Conservation (phyloP, 2,888 invertebrate species). For the Biston stratarius region DNA sequence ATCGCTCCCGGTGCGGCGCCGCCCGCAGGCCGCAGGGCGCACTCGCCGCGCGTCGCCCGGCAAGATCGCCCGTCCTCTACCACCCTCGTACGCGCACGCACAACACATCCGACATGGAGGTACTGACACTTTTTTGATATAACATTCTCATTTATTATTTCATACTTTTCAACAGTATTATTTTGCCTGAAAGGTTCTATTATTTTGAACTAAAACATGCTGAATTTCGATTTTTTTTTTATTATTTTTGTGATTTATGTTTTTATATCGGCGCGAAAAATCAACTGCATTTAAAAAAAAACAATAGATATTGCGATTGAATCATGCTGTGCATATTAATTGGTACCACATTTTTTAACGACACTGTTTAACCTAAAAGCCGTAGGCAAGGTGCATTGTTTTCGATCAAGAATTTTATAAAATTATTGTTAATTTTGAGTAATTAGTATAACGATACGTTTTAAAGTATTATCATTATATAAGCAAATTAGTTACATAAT, state of each 20-base stretch:
- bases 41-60: slow-evolving; percentile 49
- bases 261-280: background rate
- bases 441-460: too few relatives aligned
- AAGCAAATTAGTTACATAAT: slow-evolving; percentile 54
- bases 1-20: slow-evolving; percentile 39
- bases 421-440: background rate
- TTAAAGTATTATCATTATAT: background rate
- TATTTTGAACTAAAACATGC: background rate
- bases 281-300: background rate
- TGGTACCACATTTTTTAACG: background rate
- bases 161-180: background rate
- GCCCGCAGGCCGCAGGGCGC: slow-evolving; percentile 46
- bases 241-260: background rate
- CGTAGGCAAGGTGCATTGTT: background rate
- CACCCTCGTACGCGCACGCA: slow-evolving; percentile 11
- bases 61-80: slow-evolving; percentile 22
- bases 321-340: background rate
- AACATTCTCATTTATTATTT: background rate
- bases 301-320: background rate
- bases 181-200: background rate
- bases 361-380: too few relatives aligned
- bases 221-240: background rate
- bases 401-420: background rate
- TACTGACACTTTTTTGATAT: slow-evolving; percentile 39
- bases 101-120: slow-evolving; percentile 56